phyloP scores from a whole-genome alignment of 2,888 invertebrate species.

The Trissolcus brochymenae region DNA sequence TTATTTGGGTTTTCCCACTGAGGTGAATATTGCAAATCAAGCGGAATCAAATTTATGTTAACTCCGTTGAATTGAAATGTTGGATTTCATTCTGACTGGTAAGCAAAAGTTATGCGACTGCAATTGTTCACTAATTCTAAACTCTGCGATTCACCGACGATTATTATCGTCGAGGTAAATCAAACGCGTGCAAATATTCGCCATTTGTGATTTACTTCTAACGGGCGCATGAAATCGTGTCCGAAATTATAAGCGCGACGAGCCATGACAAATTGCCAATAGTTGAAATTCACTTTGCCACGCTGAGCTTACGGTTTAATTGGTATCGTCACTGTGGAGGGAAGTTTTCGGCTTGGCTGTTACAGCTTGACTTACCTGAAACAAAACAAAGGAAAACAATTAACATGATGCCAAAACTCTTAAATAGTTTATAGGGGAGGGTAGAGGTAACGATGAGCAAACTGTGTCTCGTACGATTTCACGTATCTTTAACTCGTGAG shows the following conservation, averaged over 20 bases:
- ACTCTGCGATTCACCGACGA: too few relatives aligned
- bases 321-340: slow-evolving; percentile 1
- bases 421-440: slow-evolving; percentile 17
- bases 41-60: too few relatives aligned
- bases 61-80: too few relatives aligned
- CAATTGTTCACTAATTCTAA: slow-evolving; percentile 11
- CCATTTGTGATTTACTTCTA: background rate
- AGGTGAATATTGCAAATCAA: too few relatives aligned
- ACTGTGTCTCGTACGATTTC: too few relatives aligned
- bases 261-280: slow-evolving; percentile 21
- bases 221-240: background rate
- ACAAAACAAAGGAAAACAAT: slow-evolving; percentile 32
- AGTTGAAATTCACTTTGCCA: slow-evolving; percentile 26
- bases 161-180: background rate
- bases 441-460: too few relatives aligned
- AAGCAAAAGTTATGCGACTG: too few relatives aligned
- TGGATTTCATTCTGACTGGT: too few relatives aligned
- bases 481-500: too few relatives aligned
- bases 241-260: slow-evolving; percentile 19
- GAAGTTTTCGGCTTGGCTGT: background rate
- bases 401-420: slow-evolving; percentile 12
- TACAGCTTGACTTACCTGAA: slow-evolving; percentile 41
- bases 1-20: too few relatives aligned
- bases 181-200: background rate
- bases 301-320: slow-evolving; percentile 25